These are phyloP conservation scores for Odontocerum albicorne DNA, from an alignment of 2,888 invertebrate genomes.

Conservation along the genomic window DNA sequence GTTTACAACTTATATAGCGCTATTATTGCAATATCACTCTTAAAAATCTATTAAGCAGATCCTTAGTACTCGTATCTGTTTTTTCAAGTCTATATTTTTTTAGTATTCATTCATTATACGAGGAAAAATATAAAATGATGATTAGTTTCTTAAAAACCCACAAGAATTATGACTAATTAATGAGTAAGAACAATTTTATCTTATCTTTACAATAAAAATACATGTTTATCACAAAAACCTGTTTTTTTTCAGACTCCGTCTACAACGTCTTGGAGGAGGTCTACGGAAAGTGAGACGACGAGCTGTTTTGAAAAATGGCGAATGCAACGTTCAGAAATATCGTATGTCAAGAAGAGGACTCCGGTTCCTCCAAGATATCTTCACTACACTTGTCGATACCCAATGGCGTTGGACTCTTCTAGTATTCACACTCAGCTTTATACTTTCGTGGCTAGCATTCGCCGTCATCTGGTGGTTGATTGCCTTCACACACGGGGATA, in stretches of 20 bases:
- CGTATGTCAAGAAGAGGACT: conserved; percentile 64
- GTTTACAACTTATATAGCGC: too few relatives aligned
- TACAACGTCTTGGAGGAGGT: conserved; percentile 67
- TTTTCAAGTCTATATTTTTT: too few relatives aligned
- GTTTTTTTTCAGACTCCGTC: conserved; percentile 60
- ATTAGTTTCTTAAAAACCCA: too few relatives aligned
- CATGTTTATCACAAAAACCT: too few relatives aligned
- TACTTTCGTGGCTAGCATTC: conserved; percentile 86
- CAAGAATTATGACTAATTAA: too few relatives aligned
- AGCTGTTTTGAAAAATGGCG: conserved; percentile 83
- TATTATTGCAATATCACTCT: too few relatives aligned
- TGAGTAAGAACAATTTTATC: too few relatives aligned
- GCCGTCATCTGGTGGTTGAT: conserved; percentile 91
- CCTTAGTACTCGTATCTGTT: too few relatives aligned
- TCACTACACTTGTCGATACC: conserved; percentile 80
- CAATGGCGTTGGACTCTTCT: conserved; percentile 92
- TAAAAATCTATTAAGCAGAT: too few relatives aligned
- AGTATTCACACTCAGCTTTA: conserved; percentile 80
- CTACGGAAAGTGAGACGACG: conserved; percentile 73
- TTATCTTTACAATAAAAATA: too few relatives aligned
- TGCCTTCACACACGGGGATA: conserved; percentile 85
- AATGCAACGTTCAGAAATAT: conserved; percentile 83
- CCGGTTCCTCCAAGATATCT: conserved; percentile 72
- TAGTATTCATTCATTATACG: too few relatives aligned
- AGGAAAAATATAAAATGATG: too few relatives aligned